Evolutionary conservation across 2,888 invertebrate species (phyloP).

Genomic region (Griposia aprilina): DNA sequence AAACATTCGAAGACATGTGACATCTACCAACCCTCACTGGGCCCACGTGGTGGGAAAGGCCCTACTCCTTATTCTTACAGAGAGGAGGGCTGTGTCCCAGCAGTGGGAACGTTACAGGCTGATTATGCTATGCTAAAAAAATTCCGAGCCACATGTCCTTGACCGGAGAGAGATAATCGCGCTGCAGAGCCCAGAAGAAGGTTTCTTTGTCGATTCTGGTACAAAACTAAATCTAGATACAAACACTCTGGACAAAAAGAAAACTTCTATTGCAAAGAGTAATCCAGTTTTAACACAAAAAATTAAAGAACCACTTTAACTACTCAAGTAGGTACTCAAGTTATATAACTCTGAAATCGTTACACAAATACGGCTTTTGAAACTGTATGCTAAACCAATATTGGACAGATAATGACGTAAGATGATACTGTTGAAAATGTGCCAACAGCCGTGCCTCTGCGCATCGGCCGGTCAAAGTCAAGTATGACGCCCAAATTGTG

Average conservation of each 20-base stretch:
- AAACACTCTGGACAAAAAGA: background rate
- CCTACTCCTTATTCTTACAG: background rate
- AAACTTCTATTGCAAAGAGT: background rate
- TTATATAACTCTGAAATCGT: conserved; percentile 55
- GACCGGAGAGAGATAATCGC: background rate
- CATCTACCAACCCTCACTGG: background rate
- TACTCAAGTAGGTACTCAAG: conserved; percentile 1
- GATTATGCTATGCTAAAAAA: background rate
- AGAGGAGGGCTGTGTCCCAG: background rate
- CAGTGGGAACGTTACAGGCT: background rate
- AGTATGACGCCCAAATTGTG: conserved; percentile 22
- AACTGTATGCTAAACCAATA: conserved; percentile 47
- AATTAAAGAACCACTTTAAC: background rate
- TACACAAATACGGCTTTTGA: conserved; percentile 52
- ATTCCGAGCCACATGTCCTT: background rate
- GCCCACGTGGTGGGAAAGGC: background rate
- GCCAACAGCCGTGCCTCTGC: conserved; percentile 13
- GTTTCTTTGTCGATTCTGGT: background rate
- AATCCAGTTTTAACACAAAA: conserved; percentile 4
- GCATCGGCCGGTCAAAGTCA: conserved; percentile 44
- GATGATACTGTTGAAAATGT: conserved; percentile 43
- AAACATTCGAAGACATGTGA: background rate
- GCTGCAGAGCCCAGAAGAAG: background rate
- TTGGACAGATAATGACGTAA: conserved; percentile 53
- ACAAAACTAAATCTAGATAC: background rate